A percentile compares a stretch with the other conserved stretches of the same genome.
Evolutionary conservation across 1,140 invertebrate genomes (phyloP).

Genomic region (Sarcophaga peregrina): DNA sequence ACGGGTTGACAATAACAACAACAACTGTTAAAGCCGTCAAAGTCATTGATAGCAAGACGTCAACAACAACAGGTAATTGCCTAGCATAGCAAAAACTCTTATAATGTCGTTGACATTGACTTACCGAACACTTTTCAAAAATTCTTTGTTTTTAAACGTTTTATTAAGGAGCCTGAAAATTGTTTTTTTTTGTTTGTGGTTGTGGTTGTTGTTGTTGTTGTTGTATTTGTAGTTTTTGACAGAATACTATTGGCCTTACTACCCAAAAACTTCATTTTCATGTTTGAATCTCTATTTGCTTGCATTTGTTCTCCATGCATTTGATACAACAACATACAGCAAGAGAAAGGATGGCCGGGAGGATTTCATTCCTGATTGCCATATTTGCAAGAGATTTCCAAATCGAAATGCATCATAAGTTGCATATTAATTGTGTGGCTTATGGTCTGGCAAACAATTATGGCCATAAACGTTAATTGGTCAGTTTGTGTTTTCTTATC

Average conservation of each 20-base stretch:
- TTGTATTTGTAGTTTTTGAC: too few species aligned
- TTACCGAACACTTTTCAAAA: neutral
- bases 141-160: neutral
- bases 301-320: too few species aligned
- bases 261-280: too few species aligned
- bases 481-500: neutral
- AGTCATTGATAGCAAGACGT: neutral
- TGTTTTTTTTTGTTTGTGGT: neutral
- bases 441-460: conserved; percentile 18
- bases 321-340: too few species aligned
- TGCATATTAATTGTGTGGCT: conserved; percentile 26
- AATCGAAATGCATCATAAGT: conserved; percentile 9
- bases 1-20: neutral
- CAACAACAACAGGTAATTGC: too few species aligned
- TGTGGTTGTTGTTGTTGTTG: neutral
- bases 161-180: neutral
- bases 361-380: too few species aligned
- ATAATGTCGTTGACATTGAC: neutral
- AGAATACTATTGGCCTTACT: too few species aligned
- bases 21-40: neutral
- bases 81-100: neutral
- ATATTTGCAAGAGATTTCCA: neutral
- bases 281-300: too few species aligned
- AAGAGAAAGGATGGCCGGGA: too few species aligned
- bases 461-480: conserved; percentile 7